These are phyloP conservation scores for Odontocerum albicorne DNA, from an alignment of 2,888 invertebrate species.

Conservation along the genomic window DNA sequence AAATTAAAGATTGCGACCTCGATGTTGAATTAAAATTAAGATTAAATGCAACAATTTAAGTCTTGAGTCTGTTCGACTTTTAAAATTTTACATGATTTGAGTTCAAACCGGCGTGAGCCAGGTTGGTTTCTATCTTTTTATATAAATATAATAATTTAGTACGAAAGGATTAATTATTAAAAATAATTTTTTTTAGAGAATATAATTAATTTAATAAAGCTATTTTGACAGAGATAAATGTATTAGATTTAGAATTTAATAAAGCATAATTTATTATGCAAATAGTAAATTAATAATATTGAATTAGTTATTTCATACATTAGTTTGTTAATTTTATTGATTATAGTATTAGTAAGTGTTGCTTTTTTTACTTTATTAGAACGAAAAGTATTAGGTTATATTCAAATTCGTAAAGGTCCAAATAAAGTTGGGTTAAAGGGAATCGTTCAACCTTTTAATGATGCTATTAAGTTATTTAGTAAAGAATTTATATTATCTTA, in stretches of 20 bases:
- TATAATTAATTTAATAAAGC: conserved; percentile 37
- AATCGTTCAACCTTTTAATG: conserved; percentile 69
- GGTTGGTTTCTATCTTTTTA: conserved; percentile 82
- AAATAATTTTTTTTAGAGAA: conserved; percentile 24
- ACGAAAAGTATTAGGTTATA: conserved; percentile 70
- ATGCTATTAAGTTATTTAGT: conserved; percentile 72
- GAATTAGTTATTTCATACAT: conserved; percentile 51
- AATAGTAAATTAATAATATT: conserved; percentile 55
- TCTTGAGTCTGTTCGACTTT: conserved; percentile 80
- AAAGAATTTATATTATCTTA: conserved; percentile 63
- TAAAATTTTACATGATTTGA: conserved; percentile 86
- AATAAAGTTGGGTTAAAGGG: conserved; percentile 68
- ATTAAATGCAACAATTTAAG: conserved; percentile 67
- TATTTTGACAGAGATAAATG: conserved; percentile 73
- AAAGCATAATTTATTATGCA: conserved; percentile 58
- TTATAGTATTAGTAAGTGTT: conserved; percentile 64
- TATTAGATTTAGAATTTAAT: conserved; percentile 70
- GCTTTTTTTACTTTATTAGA: conserved; percentile 75
- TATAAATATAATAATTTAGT: conserved; percentile 64
- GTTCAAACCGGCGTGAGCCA: conserved; percentile 85
- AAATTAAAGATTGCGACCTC: conserved; percentile 80
- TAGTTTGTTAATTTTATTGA: conserved; percentile 56
- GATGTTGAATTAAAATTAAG: conserved; percentile 84
- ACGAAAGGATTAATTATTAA: conserved; percentile 68
- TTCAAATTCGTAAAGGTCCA: conserved; percentile 74